Evolutionary conservation across 2,888 invertebrate genomes (phyloP).

Genomic region (Colletes collaris): DNA sequence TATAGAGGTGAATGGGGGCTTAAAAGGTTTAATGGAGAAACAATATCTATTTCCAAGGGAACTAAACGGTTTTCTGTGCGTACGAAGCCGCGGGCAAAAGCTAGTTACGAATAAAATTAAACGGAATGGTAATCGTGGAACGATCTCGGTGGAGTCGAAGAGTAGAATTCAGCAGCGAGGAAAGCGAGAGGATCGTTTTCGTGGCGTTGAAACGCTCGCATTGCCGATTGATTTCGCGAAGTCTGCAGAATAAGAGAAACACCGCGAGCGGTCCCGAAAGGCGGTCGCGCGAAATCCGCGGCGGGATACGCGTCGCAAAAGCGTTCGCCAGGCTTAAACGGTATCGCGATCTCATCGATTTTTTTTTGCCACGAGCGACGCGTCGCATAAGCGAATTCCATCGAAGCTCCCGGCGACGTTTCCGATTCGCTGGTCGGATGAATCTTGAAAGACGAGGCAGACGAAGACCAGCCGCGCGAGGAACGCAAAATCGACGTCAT

Average conservation of each 20-base stretch:
- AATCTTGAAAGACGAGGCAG: conserved; percentile 59
- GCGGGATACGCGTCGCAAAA: not conserved
- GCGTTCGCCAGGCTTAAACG: conserved; percentile 36
- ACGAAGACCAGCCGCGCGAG: conserved; percentile 42
- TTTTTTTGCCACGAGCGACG: conserved; percentile 35
- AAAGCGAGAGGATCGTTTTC: conserved; percentile 6
- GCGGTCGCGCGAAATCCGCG: conserved; percentile 27
- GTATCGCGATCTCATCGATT: conserved; percentile 69
- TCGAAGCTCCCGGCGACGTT: conserved; percentile 47
- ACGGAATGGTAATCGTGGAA: too few relatives aligned
- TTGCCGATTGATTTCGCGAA: conserved; percentile 44
- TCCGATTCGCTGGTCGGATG: conserved; percentile 62
- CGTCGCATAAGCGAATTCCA: conserved; percentile 72
- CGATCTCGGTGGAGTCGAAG: too few relatives aligned
- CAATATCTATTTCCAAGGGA: too few relatives aligned
- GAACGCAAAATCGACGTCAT: conserved; percentile 59
- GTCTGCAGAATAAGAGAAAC: conserved; percentile 52
- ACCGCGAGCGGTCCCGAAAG: not conserved
- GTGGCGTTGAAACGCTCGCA: not conserved
- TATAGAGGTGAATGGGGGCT: too few relatives aligned
- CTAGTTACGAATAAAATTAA: too few relatives aligned
- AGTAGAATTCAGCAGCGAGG: too few relatives aligned
- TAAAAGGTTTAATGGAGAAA: too few relatives aligned
- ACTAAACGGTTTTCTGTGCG: too few relatives aligned
- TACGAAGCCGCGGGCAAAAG: too few relatives aligned